Evolutionary conservation across 2,113 vertebrate genomes (phyloP).

Genomic region (Vidua macroura): DNA sequence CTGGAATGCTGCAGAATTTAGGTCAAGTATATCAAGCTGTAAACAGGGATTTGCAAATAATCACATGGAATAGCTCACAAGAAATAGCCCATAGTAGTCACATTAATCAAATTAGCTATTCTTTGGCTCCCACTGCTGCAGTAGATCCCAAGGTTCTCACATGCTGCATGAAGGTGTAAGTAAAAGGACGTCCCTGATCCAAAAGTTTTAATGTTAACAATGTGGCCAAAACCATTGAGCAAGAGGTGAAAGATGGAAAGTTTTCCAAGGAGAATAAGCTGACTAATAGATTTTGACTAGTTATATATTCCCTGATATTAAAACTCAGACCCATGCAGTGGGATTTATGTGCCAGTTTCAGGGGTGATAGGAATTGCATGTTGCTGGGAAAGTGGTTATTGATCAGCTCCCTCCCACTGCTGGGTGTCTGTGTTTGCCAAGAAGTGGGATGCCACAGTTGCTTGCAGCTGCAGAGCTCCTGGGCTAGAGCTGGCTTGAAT

Average conservation of each 20-base stretch:
- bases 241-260: not conserved
- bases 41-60: slow-evolving; percentile 42
- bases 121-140: not conserved
- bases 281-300: not conserved
- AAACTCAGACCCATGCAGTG: not conserved
- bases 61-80: not conserved
- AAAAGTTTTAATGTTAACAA: not conserved
- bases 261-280: not conserved
- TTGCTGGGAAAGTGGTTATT: not conserved
- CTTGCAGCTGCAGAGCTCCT: not conserved
- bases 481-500: not conserved
- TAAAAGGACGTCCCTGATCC: not conserved
- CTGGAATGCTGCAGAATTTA: slow-evolving; percentile 26
- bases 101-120: not conserved
- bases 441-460: not conserved
- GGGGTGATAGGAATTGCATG: not conserved
- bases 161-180: not conserved
- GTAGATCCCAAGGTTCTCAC: not conserved
- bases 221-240: not conserved
- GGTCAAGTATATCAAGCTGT: slow-evolving; percentile 25
- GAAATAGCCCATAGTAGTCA: not conserved
- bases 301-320: not conserved
- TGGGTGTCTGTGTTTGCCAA: not conserved
- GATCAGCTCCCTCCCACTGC: not conserved
- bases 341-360: not conserved